Evolutionary conservation across 2,888 invertebrate species (phyloP).

Genomic region (Baronia brevicornis): DNA sequence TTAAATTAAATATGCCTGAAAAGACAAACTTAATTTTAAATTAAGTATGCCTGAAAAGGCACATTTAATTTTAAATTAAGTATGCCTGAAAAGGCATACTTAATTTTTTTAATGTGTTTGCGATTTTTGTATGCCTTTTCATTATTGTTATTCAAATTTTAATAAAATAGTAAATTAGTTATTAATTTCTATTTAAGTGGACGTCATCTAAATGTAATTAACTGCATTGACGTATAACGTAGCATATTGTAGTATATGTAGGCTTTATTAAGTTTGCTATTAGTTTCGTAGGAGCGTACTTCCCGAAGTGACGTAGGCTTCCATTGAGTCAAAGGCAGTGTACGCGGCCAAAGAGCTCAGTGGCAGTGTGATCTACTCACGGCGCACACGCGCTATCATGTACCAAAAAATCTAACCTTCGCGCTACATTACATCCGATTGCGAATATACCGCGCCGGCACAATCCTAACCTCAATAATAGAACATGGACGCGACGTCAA

Average conservation of each 20-base stretch:
- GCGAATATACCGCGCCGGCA: slow-evolving; percentile 32
- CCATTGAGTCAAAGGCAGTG: slow-evolving; percentile 59
- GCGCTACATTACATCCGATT: slow-evolving; percentile 15
- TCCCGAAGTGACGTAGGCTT: slow-evolving; percentile 67
- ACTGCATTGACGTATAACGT: slow-evolving; percentile 44
- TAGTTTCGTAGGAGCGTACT: slow-evolving; percentile 58
- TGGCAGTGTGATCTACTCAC: slow-evolving; percentile 67
- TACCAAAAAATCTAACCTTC: slow-evolving; percentile 33
- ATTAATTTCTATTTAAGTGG: slow-evolving; percentile 32
- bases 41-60: too few relatives aligned
- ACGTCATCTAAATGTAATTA: slow-evolving; percentile 51
- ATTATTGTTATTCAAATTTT: too few relatives aligned
- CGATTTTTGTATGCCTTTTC: too few relatives aligned
- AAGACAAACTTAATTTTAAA: too few relatives aligned
- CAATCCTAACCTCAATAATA: slow-evolving; percentile 35
- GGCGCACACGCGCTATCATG: slow-evolving; percentile 63
- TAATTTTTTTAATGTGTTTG: too few relatives aligned
- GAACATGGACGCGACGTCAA: slow-evolving; percentile 44
- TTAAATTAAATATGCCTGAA: too few relatives aligned
- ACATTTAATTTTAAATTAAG: too few relatives aligned
- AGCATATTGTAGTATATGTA: slow-evolving; percentile 37
- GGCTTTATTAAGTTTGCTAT: slow-evolving; percentile 49
- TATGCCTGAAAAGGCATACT: too few relatives aligned
- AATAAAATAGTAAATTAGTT: slow-evolving; percentile 21
- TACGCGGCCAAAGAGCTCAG: slow-evolving; percentile 59